Percentiles rank a stretch among this genome's conserved stretches.
These are phyloP conservation scores for Drosophila takahashii DNA, from an alignment of 1,140 invertebrate species.

Conservation along the genomic window DNA sequence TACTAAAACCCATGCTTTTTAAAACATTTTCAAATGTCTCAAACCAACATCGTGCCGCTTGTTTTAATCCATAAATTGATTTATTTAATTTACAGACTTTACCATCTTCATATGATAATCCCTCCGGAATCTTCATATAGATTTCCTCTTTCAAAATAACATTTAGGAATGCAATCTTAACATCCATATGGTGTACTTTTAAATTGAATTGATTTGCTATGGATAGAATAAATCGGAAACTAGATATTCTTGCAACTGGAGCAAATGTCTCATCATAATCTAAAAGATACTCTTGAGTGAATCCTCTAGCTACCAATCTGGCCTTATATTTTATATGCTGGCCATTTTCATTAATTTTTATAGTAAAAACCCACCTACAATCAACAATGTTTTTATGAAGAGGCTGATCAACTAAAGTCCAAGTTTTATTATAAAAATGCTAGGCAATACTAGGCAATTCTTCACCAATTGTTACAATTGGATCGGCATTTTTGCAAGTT, in stretches of 20 bases:
- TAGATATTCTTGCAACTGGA: neutral
- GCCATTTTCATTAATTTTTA: neutral
- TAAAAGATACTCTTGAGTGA: conserved; percentile 13
- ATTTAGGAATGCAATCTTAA: neutral
- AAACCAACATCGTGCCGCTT: no score
- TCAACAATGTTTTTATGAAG: no score
- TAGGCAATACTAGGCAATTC: neutral
- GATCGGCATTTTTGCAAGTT: conserved; percentile 10
- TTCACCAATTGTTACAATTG: conserved; percentile 12
- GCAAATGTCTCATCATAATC: conserved; percentile 15
- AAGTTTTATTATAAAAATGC: no score
- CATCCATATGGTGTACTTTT: conserved; percentile 4
- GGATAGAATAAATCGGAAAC: conserved; percentile 4
- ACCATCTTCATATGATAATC: no score
- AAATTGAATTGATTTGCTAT: conserved; percentile 10
- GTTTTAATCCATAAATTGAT: no score
- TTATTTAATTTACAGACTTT: no score
- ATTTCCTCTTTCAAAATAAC: neutral
- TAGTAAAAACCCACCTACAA: no score
- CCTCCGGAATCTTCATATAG: neutral
- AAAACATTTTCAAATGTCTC: no score
- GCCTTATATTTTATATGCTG: conserved; percentile 3
- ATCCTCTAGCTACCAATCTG: conserved; percentile 1
- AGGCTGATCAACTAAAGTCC: neutral
- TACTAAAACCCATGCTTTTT: no score